Evolutionary conservation across 2,113 vertebrate species (phyloP).

Genomic region (Scopus umbretta): DNA sequence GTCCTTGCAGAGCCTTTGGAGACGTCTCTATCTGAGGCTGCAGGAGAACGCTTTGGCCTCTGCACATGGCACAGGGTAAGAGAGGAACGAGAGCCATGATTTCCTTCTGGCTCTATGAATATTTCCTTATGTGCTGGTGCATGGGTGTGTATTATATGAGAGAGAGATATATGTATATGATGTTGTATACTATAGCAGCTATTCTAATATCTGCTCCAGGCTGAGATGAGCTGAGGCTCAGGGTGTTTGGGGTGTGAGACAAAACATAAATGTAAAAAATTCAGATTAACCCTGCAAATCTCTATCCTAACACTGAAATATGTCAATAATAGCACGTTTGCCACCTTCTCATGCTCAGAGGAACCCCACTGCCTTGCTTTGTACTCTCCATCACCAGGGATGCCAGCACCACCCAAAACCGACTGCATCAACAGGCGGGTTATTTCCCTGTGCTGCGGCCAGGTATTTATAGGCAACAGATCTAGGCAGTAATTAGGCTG

Average conservation of each 20-base stretch:
- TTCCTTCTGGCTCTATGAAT: neutral
- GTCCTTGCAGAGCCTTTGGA: neutral
- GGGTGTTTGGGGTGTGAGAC: neutral
- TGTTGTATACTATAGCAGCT: neutral
- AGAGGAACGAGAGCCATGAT: neutral
- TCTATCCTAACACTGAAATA: neutral
- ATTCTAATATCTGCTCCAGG: neutral
- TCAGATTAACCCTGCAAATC: neutral
- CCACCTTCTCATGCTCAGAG: neutral
- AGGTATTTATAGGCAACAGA: neutral
- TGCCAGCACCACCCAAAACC: neutral
- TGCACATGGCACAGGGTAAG: neutral
- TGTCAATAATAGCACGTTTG: neutral
- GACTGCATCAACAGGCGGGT: neutral
- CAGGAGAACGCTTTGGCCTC: neutral
- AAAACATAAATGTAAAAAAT: neutral
- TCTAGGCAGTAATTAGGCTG: neutral
- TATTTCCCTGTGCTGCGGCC: rapidly evolving
- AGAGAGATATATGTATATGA: too few species aligned
- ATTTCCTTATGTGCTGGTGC: neutral
- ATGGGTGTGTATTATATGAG: too few species aligned
- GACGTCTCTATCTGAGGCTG: neutral
- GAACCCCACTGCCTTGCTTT: neutral
- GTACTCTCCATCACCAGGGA: neutral
- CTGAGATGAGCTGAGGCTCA: neutral